Evolutionary conservation across 37 sponge, comb jelly and placozoan species (phyloP), one percentile per base, ranked within the genome.

Genomic region (Cliona cf. orientalis): DNA sequence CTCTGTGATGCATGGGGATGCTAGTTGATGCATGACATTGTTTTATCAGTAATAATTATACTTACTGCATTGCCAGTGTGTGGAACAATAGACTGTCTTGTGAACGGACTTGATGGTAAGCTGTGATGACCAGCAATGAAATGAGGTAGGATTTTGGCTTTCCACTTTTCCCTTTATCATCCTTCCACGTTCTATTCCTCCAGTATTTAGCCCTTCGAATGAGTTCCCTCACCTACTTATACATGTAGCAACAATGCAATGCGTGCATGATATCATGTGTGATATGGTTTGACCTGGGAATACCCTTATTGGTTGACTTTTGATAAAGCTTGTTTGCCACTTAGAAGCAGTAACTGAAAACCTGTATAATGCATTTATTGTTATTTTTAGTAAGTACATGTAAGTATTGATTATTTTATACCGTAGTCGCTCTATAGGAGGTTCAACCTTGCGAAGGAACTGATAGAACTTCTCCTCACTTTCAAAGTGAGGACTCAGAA

Each of bases 111-210:
- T 23, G 71, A 19, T 69, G 21, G 44, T 69, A 69, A 21, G 71
- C 71, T 42, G 25, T 42, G 21, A 69, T 39, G 41, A 83, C 83
- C 53, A 83, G 66, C 23, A 83, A 0, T 31, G 64, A 72, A 5
- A 87, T 69, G 2, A 89, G 78, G 43, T 72, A 82, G 1, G 83
- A 82, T 38, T 59, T 89, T 40, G 83, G 89, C 36, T 74, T 60
- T 0, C 83, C 81, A 22, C n/a, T 40, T 43, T 33, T 26, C 0
- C 29, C 63, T 44, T 59, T 61, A 3, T 31, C 12, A 21, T n/a
- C 43, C 0, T 21, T 1, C 77, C 77, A 76, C 5, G 1, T 5
- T n/a, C 32, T 66, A 31, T 79, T 79, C 32, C 69, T 66, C 80
- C 80, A 79, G 1, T 37, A 67, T 34, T 79, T 79, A 23, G 53